A percentile compares a stretch with the other conserved stretches of the same genome.
These are phyloP conservation scores for Torymus tubicola DNA, from an alignment of 2,888 invertebrate genomes.

Conservation along the genomic window DNA sequence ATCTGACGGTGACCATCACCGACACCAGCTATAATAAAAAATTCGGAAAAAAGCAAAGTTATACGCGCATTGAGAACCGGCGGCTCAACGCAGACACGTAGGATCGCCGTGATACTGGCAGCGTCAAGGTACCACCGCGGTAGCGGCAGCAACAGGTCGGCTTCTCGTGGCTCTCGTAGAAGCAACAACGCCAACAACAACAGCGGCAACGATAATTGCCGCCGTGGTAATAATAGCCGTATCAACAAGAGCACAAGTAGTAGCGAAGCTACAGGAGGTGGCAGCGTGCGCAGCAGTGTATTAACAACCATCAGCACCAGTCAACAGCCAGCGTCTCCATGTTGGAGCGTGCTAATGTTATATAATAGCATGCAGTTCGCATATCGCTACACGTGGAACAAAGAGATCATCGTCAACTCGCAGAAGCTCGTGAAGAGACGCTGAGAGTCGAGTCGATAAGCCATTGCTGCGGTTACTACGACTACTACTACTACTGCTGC, in stretches of 20 bases:
- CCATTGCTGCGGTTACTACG: no score
- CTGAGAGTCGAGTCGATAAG: constrained; percentile 78
- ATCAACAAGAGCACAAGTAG: neutral
- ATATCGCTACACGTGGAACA: constrained; percentile 94
- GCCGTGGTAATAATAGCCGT: no score
- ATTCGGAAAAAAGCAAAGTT: no score
- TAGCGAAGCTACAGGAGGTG: neutral
- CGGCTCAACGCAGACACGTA: neutral
- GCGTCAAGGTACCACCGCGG: constrained; percentile 34
- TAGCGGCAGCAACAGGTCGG: neutral
- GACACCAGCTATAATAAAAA: no score
- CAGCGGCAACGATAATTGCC: no score
- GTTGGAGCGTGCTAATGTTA: constrained; percentile 76
- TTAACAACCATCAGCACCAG: constrained; percentile 3
- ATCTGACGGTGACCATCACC: no score
- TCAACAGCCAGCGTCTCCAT: constrained; percentile 69
- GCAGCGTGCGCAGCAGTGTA: neutral
- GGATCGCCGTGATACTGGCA: constrained; percentile 63
- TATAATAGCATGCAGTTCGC: constrained; percentile 84
- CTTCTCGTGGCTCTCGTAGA: no score
- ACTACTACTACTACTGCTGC: no score
- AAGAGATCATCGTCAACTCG: constrained; percentile 94
- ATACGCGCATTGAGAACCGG: neutral
- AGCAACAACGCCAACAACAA: no score
- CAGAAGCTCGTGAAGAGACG: constrained; percentile 96